Conservation (phyloP, 2,888 invertebrate species). For the Xylota segnis region DNA sequence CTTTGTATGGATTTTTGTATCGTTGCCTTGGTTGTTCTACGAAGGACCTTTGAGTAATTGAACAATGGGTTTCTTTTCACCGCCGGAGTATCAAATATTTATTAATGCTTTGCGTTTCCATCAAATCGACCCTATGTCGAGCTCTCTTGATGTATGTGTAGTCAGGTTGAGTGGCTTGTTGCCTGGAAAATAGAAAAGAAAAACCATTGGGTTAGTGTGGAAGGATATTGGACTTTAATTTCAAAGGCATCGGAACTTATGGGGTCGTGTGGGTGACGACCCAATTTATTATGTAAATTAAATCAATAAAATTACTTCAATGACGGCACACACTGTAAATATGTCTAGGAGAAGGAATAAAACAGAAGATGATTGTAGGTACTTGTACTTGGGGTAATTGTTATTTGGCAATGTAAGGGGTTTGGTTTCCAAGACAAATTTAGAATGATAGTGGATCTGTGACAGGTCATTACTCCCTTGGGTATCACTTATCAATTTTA, state of each 20-base stretch:
- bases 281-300: conserved; percentile 10
- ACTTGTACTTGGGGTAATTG: not conserved
- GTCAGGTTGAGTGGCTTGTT: not conserved
- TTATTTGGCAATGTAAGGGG: not conserved
- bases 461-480: no score
- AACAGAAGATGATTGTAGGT: not conserved
- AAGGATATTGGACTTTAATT: not conserved
- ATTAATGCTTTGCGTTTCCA: conserved; percentile 23
- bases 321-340: not conserved
- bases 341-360: not conserved
- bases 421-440: not conserved
- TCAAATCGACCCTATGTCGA: not conserved
- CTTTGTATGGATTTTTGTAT: not conserved
- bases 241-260: not conserved
- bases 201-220: not conserved
- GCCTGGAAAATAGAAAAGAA: not conserved
- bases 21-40: not conserved
- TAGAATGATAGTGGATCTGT: no score
- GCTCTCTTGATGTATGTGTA: not conserved
- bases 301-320: not conserved
- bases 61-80: not conserved
- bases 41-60: conserved; percentile 13
- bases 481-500: no score
- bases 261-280: not conserved
- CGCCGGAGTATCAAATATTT: conserved; percentile 27